phyloP scores from a whole-genome alignment of 2,888 invertebrate genomes.

The Tetragonisca angustula region DNA sequence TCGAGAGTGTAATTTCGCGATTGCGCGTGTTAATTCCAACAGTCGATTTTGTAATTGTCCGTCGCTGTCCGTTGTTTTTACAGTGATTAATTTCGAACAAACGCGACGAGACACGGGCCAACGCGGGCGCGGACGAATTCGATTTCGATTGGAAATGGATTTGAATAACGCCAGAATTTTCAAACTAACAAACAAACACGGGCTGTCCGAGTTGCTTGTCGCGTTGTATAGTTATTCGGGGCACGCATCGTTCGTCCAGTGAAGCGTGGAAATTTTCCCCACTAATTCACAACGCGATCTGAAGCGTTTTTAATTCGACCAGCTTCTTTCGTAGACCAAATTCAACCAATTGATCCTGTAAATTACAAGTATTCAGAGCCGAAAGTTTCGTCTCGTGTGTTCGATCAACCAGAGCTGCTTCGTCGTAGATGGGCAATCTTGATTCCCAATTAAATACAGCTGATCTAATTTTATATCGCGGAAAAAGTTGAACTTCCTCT shows the following conservation, averaged over 20 bases:
- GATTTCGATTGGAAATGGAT: background rate
- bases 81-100: background rate
- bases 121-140: background rate
- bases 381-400: background rate
- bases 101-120: too few relatives aligned
- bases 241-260: background rate
- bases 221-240: background rate
- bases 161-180: conserved; percentile 3
- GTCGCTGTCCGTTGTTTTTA: background rate
- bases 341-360: background rate
- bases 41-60: background rate
- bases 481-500: background rate
- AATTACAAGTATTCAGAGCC: background rate
- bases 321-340: background rate
- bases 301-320: background rate
- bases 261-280: conserved; percentile 11
- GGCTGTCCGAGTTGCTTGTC: too few relatives aligned
- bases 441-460: background rate
- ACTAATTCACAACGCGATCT: background rate
- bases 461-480: background rate
- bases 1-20: too few relatives aligned
- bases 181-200: background rate
- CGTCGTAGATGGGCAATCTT: background rate
- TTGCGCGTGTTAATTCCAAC: background rate
- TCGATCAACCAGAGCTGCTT: background rate